phyloP scores from a whole-genome alignment of 2,797 vertebrate genomes.

The Aldrovandia affinis region DNA sequence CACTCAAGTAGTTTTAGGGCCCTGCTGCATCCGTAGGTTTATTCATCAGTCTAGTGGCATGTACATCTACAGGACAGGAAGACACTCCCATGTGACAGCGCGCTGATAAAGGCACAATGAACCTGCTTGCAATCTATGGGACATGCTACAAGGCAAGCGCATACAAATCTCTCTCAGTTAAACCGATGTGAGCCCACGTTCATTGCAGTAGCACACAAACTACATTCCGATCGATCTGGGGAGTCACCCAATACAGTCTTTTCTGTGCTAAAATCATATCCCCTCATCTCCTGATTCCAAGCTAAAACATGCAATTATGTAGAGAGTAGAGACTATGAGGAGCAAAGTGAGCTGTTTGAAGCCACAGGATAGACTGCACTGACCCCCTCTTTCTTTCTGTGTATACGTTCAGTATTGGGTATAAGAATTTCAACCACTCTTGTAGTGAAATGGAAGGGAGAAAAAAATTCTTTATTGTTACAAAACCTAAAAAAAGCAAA shows the following conservation, averaged over 20 bases:
- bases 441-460: background rate
- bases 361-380: background rate
- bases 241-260: background rate
- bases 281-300: background rate
- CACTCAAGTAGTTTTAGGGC: background rate
- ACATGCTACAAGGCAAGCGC: background rate
- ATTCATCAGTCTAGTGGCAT: background rate
- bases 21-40: background rate
- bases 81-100: background rate
- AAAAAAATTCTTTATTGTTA: background rate
- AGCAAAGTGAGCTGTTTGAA: background rate
- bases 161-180: constrained; percentile 1
- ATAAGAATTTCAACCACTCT: background rate
- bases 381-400: background rate
- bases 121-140: background rate
- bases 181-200: background rate
- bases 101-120: constrained; percentile 11
- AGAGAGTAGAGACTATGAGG: background rate
- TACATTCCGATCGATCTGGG: background rate
- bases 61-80: background rate
- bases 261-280: background rate
- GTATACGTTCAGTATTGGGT: background rate
- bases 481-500: background rate
- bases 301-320: background rate
- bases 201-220: background rate